phyloP scores from a whole-genome alignment of 2,113 vertebrate genomes.

The Girardinichthys multiradiatus region DNA sequence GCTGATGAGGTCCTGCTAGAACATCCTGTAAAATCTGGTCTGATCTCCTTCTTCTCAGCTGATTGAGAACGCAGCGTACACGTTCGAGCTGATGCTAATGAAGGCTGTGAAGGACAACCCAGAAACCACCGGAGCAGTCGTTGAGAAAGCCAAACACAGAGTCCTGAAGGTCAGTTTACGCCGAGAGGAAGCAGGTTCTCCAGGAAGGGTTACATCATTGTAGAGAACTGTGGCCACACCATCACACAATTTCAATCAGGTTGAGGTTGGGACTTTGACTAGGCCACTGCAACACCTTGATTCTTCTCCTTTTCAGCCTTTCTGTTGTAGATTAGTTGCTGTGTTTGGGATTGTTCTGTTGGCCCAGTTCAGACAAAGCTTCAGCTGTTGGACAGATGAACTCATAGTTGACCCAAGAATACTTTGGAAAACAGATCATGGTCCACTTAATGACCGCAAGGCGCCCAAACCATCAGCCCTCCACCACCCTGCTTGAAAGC shows the following conservation, averaged over 20 bases:
- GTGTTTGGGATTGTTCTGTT: not conserved
- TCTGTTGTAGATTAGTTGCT: no score
- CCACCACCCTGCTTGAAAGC: no score
- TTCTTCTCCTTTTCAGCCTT: no score
- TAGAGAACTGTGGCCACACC: no score
- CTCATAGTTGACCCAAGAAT: not conserved
- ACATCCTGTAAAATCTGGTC: not conserved
- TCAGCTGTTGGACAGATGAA: not conserved
- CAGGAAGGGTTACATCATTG: no score
- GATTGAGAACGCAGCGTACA: constrained; percentile 87
- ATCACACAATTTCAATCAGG: not conserved
- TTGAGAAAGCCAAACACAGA: constrained; percentile 87
- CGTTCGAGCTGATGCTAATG: constrained; percentile 85
- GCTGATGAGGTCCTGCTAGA: not conserved
- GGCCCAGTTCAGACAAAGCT: not conserved
- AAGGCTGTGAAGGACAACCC: constrained; percentile 78
- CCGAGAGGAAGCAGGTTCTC: no score
- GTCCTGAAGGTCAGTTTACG: constrained; percentile 88
- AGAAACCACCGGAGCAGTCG: constrained; percentile 60
- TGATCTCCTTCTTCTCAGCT: constrained; percentile 74
- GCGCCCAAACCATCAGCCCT: no score
- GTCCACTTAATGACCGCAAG: no score
- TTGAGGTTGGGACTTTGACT: not conserved
- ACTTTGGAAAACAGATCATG: no score
- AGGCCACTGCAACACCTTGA: not conserved